Conservation (phyloP, 2,113 vertebrate species). For the Pelodiscus sinensis region DNA sequence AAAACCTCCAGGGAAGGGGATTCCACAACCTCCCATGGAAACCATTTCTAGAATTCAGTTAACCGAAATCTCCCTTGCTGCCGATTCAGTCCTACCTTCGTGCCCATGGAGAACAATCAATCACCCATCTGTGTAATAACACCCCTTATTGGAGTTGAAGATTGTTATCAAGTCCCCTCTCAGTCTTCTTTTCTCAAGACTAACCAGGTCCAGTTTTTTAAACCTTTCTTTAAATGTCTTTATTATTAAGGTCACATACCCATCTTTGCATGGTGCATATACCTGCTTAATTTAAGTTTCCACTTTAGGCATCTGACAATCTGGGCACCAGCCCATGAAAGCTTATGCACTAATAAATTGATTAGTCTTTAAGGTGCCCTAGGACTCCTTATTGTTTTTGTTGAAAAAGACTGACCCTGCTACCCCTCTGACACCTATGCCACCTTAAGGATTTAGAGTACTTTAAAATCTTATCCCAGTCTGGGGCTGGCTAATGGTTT, state of each 20-base stretch:
- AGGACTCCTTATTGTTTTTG: too few species aligned
- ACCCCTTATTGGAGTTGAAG: background rate
- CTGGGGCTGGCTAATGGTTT: background rate
- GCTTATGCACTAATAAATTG: too few species aligned
- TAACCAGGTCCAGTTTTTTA: background rate
- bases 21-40: too few species aligned
- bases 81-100: background rate
- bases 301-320: too few species aligned
- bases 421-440: background rate
- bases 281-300: too few species aligned
- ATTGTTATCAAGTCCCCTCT: background rate
- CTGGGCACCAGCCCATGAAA: too few species aligned
- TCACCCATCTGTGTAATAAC: background rate
- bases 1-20: too few species aligned
- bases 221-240: background rate
- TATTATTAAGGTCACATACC: too few species aligned
- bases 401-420: too few species aligned
- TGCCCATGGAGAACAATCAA: background rate
- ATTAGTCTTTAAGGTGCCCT: too few species aligned
- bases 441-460: slow-evolving; percentile 30
- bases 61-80: background rate
- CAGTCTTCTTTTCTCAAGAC: background rate
- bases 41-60: too few species aligned
- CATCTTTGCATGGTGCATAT: too few species aligned
- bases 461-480: slow-evolving; percentile 17